Evolutionary conservation across 2,888 invertebrate genomes (phyloP).

Genomic region (Nomada ferruginata): DNA sequence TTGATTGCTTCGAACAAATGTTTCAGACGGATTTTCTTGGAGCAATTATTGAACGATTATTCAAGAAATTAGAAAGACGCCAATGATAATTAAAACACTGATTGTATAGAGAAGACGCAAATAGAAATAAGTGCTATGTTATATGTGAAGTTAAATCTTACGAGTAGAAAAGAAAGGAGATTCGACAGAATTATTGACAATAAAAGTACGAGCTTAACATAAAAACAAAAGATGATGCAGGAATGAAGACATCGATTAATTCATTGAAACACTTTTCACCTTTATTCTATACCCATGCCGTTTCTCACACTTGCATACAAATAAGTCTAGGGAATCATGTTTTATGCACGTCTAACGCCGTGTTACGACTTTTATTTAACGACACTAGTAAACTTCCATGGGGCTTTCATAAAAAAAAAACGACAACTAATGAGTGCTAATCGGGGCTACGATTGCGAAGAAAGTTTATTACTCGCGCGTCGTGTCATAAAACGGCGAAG

Average conservation of each 20-base stretch:
- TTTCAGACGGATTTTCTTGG: too few relatives aligned
- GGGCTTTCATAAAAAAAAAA: not conserved
- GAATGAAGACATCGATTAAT: too few relatives aligned
- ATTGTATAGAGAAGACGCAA: too few relatives aligned
- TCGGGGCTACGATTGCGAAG: conserved; percentile 7
- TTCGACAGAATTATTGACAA: too few relatives aligned
- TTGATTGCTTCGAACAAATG: not conserved
- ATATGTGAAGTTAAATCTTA: too few relatives aligned
- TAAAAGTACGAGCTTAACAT: too few relatives aligned
- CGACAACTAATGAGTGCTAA: conserved; percentile 25
- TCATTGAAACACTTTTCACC: not conserved
- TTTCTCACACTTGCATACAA: not conserved
- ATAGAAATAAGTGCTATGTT: too few relatives aligned
- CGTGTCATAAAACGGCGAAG: conserved; percentile 36
- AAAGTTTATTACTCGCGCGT: conserved; percentile 39
- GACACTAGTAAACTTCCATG: conserved; percentile 6
- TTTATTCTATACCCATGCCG: not conserved
- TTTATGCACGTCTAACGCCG: not conserved
- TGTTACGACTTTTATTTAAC: conserved; percentile 20
- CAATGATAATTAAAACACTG: too few relatives aligned
- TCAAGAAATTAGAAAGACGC: too few relatives aligned
- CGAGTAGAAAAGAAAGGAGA: too few relatives aligned
- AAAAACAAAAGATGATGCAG: too few relatives aligned
- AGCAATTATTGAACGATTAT: too few relatives aligned
- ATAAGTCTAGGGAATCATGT: not conserved